Evolutionary conservation across 2,888 invertebrate genomes (phyloP).

Genomic region (Dysmachus trigonus): DNA sequence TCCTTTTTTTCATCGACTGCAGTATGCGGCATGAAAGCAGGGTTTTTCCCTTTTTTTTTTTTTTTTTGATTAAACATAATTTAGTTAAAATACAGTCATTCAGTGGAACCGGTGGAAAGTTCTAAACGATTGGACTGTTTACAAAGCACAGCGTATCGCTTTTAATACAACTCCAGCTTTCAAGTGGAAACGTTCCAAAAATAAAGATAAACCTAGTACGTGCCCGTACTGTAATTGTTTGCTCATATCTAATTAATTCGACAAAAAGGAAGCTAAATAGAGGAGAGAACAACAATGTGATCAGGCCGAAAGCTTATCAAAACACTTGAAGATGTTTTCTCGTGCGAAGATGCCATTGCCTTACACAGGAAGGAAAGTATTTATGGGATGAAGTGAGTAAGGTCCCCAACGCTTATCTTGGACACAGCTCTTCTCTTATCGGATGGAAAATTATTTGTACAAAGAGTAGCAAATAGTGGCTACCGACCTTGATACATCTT

Average conservation of each 20-base stretch:
- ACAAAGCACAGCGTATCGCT: neutral
- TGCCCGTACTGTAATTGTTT: neutral
- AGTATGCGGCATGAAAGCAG: neutral
- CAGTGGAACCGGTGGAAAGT: neutral
- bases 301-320: neutral
- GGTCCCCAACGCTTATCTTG: neutral
- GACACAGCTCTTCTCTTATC: neutral
- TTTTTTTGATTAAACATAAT: neutral
- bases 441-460: neutral
- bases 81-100: neutral
- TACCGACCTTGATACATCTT: neutral
- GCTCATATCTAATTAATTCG: neutral
- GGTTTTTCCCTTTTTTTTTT: neutral
- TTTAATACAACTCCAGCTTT: neutral
- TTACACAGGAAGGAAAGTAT: neutral
- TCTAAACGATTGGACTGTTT: neutral
- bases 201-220: neutral
- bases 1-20: neutral
- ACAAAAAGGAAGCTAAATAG: neutral
- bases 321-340: neutral
- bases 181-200: neutral
- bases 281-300: neutral
- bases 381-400: neutral
- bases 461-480: neutral
- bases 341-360: neutral